These are phyloP conservation scores for Neosilurus mollespiculum DNA, from an alignment of 2,797 vertebrate species.

Conservation along the genomic window DNA sequence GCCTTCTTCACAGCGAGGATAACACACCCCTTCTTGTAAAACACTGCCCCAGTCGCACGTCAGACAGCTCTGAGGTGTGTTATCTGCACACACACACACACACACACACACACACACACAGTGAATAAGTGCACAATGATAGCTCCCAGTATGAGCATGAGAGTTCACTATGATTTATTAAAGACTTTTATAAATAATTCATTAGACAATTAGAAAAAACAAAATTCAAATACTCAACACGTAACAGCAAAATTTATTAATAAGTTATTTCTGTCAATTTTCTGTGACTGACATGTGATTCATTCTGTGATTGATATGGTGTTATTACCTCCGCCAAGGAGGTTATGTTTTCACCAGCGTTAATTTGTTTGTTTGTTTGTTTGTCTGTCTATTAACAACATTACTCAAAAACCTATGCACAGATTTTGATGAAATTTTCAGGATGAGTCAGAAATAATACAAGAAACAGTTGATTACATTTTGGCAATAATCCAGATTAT, in stretches of 20 bases:
- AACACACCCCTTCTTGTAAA: conserved; percentile 71
- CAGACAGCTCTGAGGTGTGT: conserved; percentile 69
- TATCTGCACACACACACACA: conserved; percentile 65
- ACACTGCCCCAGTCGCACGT: conserved; percentile 72
- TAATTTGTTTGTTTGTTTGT: too few species aligned
- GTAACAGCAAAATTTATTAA: background rate
- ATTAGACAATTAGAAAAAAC: background rate
- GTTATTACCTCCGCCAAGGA: background rate
- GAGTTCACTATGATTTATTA: background rate
- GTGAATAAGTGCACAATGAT: background rate
- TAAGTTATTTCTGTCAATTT: background rate
- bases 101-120: conserved; percentile 19
- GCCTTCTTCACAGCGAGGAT: conserved; percentile 74
- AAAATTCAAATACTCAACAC: too few species aligned
- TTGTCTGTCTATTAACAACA: too few species aligned
- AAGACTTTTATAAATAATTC: background rate
- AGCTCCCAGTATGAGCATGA: background rate
- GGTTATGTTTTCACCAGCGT: too few species aligned
- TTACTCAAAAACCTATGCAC: too few species aligned
- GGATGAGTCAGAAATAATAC: too few species aligned
- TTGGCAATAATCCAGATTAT: too few species aligned
- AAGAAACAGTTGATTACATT: too few species aligned
- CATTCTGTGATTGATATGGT: background rate
- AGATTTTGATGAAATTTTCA: too few species aligned
- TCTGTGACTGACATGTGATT: background rate